Conservation (phyloP, 2,888 invertebrate genomes). For the Eudemis profundana region DNA sequence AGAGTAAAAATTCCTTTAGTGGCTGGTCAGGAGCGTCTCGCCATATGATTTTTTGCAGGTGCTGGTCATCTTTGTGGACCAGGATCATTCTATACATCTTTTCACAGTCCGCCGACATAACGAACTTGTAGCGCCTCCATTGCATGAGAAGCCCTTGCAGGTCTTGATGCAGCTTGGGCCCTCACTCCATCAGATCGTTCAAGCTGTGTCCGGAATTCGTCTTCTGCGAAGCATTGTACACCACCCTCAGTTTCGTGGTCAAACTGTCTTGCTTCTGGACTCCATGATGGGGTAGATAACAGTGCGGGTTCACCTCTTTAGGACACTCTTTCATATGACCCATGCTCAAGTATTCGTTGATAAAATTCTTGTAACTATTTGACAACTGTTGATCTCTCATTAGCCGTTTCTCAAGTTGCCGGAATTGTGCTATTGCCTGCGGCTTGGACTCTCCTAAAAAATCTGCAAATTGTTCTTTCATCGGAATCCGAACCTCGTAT, state of each 20-base stretch:
- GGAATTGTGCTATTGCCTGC: not conserved
- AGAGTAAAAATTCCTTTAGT: not conserved
- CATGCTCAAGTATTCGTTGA: not conserved
- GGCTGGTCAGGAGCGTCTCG: not conserved
- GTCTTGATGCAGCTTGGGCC: constrained; percentile 4
- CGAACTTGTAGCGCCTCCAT: constrained; percentile 1
- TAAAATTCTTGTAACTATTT: not conserved
- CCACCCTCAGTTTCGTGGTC: not conserved
- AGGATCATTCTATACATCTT: not conserved
- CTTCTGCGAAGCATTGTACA: not conserved
- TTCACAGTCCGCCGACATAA: not conserved
- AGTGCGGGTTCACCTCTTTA: too few species aligned
- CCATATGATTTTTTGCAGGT: not conserved
- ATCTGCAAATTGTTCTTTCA: not conserved
- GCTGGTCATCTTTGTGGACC: too few species aligned
- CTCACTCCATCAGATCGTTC: constrained; percentile 5
- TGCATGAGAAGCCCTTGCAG: not conserved
- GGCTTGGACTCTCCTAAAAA: not conserved
- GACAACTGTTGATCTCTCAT: not conserved
- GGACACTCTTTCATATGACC: not conserved
- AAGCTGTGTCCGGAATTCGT: not conserved
- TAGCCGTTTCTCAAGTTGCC: not conserved
- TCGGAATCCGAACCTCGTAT: not conserved
- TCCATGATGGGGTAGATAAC: too few species aligned
- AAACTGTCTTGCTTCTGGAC: not conserved